Evolutionary conservation across 2,113 vertebrate genomes (phyloP), one percentile per base, ranked within the genome.

Genomic region (Notarius lentiginosus): DNA sequence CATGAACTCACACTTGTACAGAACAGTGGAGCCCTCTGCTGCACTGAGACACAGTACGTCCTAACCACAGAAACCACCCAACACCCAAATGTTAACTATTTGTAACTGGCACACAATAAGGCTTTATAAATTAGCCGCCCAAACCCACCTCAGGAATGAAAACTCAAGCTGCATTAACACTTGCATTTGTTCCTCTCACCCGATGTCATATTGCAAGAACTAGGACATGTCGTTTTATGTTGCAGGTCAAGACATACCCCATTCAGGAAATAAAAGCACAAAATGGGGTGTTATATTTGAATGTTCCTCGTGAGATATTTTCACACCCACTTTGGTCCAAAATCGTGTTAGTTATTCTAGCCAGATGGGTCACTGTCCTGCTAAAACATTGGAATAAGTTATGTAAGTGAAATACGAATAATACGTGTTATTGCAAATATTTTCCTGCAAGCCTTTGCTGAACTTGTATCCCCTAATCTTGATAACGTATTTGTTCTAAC

Each of bases 1-100:
- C 18, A 27, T 60, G 1, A 30, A 66, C 2, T 17, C 11, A 3
- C 12, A 53, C 1, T 30, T n/a, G 30, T 55, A 75, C 60, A 77
- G 58, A 41, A 53, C 73, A 58, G 27, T 82, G 55, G 85, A 58
- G 81, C 72, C 81, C 81, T 84, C 81, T 83, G 51, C 72, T 77
- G 60, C 79, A 41, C 9, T 14, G 51, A 83, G 30, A 47, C 7
- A 41, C 34, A 56, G 73, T 76, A 41, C 27, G 11, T 11, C 22
- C 60, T 9, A 70, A 56, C 65, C 47, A 55, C n/a, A 66, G 66
- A 30, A 41, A 55, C 47, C 47, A 53, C n/a, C 34, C 18, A 53
- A 79, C 47, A 76, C 27, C 60, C 70, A 83, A 47, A 34, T 2
- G 10, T 2, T 70, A 47, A 73, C 9, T 20, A 56, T 41, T 4